Conservation (phyloP, 2,113 vertebrate genomes). For the Xenus cinereus region DNA sequence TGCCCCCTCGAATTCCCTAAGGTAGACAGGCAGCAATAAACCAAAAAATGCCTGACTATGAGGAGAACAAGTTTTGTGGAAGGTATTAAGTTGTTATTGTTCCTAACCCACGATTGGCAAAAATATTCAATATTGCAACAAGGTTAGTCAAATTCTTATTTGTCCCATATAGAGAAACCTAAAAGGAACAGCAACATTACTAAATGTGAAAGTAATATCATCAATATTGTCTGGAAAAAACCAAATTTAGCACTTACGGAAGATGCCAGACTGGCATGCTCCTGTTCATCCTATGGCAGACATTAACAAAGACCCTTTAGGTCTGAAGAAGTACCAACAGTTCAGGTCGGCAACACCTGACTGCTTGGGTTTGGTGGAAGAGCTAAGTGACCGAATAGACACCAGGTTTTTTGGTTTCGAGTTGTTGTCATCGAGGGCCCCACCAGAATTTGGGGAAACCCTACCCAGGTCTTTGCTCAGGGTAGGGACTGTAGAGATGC, state of each 20-base stretch:
- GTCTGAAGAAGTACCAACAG: background rate
- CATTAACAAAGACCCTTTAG: background rate
- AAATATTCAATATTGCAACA: background rate
- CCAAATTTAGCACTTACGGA: background rate
- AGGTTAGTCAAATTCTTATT: background rate
- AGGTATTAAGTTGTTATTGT: background rate
- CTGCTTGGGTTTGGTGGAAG: background rate
- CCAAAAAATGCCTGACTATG: background rate
- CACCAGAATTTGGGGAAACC: background rate
- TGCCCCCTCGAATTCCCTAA: background rate
- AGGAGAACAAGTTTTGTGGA: background rate
- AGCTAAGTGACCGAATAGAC: background rate
- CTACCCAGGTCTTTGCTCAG: background rate
- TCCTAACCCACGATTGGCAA: background rate
- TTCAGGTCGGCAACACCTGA: background rate
- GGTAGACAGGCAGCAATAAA: background rate
- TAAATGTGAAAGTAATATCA: background rate
- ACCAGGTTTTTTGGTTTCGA: background rate
- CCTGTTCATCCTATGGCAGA: background rate
- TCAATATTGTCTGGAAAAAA: background rate
- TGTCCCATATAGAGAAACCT: background rate
- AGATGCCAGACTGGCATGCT: background rate
- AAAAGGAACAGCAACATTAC: background rate
- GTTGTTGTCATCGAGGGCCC: background rate
- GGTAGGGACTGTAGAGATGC: background rate